phyloP scores from a whole-genome alignment of 2,888 invertebrate species.

The Drosophila kuntzei region DNA sequence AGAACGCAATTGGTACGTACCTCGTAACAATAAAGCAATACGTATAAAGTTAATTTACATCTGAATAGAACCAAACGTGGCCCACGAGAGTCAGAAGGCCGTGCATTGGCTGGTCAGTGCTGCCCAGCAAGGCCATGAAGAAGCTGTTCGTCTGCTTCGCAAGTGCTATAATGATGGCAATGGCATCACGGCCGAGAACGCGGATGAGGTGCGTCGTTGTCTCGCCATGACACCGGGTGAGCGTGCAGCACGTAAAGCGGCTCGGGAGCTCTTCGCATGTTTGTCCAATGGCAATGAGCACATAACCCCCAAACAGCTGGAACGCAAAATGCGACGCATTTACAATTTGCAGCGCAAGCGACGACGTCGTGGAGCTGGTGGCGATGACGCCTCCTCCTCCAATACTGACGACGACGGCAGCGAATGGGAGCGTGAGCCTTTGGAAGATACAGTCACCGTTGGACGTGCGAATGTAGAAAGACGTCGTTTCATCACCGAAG shows the following conservation, averaged over 20 bases:
- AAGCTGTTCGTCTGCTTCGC: constrained; percentile 91
- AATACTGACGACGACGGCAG: constrained; percentile 72
- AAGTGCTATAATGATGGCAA: constrained; percentile 88
- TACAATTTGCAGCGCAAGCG: constrained; percentile 86
- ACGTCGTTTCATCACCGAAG: constrained; percentile 89
- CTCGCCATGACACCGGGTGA: constrained; percentile 94
- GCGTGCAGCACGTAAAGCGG: constrained; percentile 94
- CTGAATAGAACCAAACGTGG: constrained; percentile 74
- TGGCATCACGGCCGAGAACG: constrained; percentile 91
- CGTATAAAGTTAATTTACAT: too few relatives aligned
- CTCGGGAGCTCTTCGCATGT: constrained; percentile 94
- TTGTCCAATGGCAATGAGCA: constrained; percentile 94
- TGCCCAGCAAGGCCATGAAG: constrained; percentile 95
- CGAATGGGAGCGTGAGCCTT: constrained; percentile 64
- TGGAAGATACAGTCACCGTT: constrained; percentile 71
- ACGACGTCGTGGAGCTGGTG: constrained; percentile 64
- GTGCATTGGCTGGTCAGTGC: constrained; percentile 97
- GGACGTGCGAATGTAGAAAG: constrained; percentile 57
- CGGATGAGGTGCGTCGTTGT: constrained; percentile 90
- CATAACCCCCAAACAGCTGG: constrained; percentile 93
- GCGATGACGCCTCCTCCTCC: constrained; percentile 64
- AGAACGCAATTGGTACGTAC: constrained; percentile 90
- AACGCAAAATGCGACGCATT: constrained; percentile 90
- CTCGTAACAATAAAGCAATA: background rate
- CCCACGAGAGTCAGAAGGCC: constrained; percentile 89